Conservation (phyloP, 2,797 vertebrate species). For the Amniataba percoides region DNA sequence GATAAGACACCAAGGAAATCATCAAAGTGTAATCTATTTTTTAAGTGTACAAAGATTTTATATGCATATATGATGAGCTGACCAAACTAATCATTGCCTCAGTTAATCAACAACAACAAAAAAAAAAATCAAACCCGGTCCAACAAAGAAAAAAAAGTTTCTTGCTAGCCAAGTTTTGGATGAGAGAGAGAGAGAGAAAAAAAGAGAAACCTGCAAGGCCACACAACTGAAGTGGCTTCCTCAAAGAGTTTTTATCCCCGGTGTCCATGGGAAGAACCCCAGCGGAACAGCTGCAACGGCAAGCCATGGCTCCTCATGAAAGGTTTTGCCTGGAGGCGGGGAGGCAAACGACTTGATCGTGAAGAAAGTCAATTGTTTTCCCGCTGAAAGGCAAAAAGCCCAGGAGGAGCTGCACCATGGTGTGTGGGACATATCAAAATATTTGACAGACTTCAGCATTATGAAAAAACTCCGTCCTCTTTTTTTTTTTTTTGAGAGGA, state of each 20-base stretch:
- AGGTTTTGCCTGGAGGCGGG: conserved; percentile 93
- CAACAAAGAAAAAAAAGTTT: conserved; percentile 50
- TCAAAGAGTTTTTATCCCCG: conserved; percentile 72
- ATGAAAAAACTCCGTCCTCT: conserved; percentile 89
- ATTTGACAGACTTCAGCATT: conserved; percentile 99
- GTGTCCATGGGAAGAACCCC: conserved; percentile 96
- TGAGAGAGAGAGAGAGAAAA: conserved; percentile 5
- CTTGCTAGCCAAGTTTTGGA: conserved; percentile 59
- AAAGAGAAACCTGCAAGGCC: conserved; percentile 73
- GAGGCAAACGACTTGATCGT: conserved; percentile 92
- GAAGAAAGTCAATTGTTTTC: conserved; percentile 98
- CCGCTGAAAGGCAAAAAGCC: conserved; percentile 84
- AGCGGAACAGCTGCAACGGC: conserved; percentile 90
- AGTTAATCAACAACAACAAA: neutral
- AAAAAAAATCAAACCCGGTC: conserved; percentile 27
- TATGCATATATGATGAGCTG: no score
- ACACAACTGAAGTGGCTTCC: conserved; percentile 72
- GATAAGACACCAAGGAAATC: no score
- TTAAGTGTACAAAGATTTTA: no score
- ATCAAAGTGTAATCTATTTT: no score
- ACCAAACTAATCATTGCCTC: no score
- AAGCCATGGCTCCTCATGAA: conserved; percentile 92
- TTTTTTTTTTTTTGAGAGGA: conserved; percentile 21
- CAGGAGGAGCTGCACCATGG: conserved; percentile 90
- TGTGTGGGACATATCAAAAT: conserved; percentile 99